Evolutionary conservation across 2,113 vertebrate genomes (phyloP).

Genomic region (Vulpes vulpes): DNA sequence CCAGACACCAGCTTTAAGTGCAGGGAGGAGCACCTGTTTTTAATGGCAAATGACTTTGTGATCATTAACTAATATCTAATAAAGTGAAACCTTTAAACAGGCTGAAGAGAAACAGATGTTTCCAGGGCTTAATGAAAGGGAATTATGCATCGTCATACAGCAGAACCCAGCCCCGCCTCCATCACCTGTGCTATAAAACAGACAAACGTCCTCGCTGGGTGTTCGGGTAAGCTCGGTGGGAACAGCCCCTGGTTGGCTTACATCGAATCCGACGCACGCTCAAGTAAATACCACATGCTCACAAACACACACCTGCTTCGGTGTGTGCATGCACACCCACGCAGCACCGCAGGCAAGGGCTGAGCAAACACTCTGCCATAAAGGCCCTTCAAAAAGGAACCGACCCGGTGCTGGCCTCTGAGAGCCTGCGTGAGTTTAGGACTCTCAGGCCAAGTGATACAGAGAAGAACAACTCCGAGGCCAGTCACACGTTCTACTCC

Average conservation of each 20-base stretch:
- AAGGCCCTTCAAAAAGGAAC: neutral
- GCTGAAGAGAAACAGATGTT: constrained; percentile 82
- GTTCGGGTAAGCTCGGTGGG: neutral
- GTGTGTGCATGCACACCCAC: neutral
- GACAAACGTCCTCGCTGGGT: constrained; percentile 16
- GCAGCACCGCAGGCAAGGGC: neutral
- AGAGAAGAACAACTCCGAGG: no score
- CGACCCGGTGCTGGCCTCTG: neutral
- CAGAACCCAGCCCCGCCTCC: constrained; percentile 59
- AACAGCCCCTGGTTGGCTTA: neutral
- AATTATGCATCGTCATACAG: constrained; percentile 49
- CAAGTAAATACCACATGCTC: neutral
- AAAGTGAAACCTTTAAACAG: constrained; percentile 70
- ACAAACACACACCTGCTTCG: neutral
- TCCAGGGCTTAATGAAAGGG: constrained; percentile 77
- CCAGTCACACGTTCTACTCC: no score
- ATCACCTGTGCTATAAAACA: constrained; percentile 22
- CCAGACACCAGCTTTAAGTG: constrained; percentile 41
- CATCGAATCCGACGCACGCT: no score
- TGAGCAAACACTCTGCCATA: neutral
- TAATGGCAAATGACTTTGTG: constrained; percentile 63
- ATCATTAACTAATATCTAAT: constrained; percentile 79
- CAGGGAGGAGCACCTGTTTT: constrained; percentile 56
- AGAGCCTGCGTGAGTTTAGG: neutral
- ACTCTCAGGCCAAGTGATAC: neutral